Conservation (phyloP, 1,140 invertebrate species). For the Hypothenemus hampei region DNA sequence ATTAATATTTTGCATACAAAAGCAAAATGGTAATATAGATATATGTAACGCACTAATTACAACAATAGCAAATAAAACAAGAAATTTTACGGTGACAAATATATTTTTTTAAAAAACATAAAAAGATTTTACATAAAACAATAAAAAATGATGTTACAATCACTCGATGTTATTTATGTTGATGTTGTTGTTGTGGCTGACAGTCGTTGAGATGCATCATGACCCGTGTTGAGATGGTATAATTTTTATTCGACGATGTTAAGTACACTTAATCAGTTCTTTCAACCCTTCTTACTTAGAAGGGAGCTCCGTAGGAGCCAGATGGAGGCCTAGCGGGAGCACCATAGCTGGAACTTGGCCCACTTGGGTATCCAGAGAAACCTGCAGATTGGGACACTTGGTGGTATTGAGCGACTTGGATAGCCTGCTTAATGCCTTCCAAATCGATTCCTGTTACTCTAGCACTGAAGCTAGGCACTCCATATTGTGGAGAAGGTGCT, state of each 20-base stretch:
- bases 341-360: conserved; percentile 43
- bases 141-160: conserved; percentile 34
- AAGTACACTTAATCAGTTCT: conserved; percentile 39
- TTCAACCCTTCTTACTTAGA: conserved; percentile 35
- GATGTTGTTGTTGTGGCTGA: conserved; percentile 32
- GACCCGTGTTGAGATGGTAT: conserved; percentile 43
- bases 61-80: no score
- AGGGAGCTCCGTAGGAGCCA: conserved; percentile 57
- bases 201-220: conserved; percentile 43
- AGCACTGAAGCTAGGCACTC: conserved; percentile 52
- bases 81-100: conserved; percentile 46
- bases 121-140: conserved; percentile 47
- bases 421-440: conserved; percentile 69
- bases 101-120: conserved; percentile 47
- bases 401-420: conserved; percentile 69
- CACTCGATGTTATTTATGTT: conserved; percentile 33
- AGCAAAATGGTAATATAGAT: no score
- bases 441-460: conserved; percentile 69
- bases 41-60: no score
- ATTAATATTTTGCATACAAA: no score
- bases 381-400: conserved; percentile 47
- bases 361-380: conserved; percentile 53
- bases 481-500: conserved; percentile 54
- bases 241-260: no score
- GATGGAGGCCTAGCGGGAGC: conserved; percentile 45